phyloP scores from a whole-genome alignment of 2,888 invertebrate species.

The Argynnis bischoffii region DNA sequence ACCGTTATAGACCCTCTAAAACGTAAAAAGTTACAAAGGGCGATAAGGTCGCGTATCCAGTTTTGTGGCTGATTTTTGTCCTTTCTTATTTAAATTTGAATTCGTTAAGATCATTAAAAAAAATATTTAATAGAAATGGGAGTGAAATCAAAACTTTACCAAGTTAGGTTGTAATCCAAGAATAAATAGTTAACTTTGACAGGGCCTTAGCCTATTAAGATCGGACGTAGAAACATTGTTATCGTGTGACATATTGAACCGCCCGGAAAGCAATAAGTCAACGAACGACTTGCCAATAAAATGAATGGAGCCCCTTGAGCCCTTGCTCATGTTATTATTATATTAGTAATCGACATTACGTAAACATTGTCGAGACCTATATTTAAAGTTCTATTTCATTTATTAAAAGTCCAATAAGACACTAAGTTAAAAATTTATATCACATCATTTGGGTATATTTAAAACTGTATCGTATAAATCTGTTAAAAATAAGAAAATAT shows the following conservation, averaged over 20 bases:
- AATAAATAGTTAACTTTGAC: conserved; percentile 40
- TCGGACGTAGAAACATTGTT: conserved; percentile 67
- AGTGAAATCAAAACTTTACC: conserved; percentile 13
- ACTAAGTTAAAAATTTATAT: background rate
- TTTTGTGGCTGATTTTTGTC: conserved; percentile 53
- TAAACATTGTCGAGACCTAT: conserved; percentile 40
- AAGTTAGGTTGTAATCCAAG: conserved; percentile 38
- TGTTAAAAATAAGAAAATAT: background rate
- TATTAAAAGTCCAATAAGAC: background rate
- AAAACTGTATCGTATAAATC: background rate
- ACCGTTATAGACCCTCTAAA: conserved; percentile 68
- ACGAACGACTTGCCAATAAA: conserved; percentile 62
- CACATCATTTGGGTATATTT: background rate
- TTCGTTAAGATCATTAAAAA: conserved; percentile 33
- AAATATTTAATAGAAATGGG: conserved; percentile 47
- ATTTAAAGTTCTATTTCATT: conserved; percentile 4
- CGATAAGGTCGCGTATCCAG: conserved; percentile 64
- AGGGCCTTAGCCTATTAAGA: conserved; percentile 44
- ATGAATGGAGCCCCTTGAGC: conserved; percentile 61
- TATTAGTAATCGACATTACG: conserved; percentile 36
- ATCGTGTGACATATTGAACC: conserved; percentile 64
- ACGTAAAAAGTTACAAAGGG: conserved; percentile 62
- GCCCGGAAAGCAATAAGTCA: conserved; percentile 68
- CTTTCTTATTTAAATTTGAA: conserved; percentile 58
- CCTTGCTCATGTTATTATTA: conserved; percentile 51